phyloP scores from a whole-genome alignment of 23 tunicate species.

The Phallusia fumigata region DNA sequence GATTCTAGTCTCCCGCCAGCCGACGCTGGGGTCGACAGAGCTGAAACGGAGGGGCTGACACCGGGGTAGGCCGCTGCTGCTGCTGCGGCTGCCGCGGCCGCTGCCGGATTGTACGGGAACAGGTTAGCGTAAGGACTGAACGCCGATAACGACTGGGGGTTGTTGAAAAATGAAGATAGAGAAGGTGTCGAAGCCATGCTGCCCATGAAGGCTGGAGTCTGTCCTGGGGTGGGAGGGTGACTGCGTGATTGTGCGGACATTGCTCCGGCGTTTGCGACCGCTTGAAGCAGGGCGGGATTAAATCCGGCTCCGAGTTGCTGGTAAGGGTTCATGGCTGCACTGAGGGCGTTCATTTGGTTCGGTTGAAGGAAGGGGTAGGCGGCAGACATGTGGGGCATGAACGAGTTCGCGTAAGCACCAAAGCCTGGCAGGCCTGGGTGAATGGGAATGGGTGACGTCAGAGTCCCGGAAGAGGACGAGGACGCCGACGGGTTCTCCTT shows the following conservation, averaged over 20 bases:
- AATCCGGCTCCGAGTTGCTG: constrained; percentile 38
- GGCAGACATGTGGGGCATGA: constrained; percentile 65
- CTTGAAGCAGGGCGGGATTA: constrained; percentile 80
- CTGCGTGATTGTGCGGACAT: constrained; percentile 38
- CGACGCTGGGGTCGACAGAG: constrained; percentile 13
- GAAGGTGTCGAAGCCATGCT: not conserved
- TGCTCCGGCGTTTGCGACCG: constrained; percentile 63
- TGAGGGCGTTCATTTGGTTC: constrained; percentile 63
- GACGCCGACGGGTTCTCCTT: constrained; percentile 9
- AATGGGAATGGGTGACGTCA: constrained; percentile 83
- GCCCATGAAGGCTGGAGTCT: not conserved
- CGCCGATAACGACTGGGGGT: constrained; percentile 52
- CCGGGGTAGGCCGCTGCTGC: constrained; percentile 49
- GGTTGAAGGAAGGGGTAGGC: constrained; percentile 78
- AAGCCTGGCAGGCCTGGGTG: constrained; percentile 53
- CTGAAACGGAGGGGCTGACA: not conserved
- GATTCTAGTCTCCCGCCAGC: constrained; percentile 39
- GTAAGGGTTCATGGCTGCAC: constrained; percentile 76
- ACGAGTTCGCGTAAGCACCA: constrained; percentile 47
- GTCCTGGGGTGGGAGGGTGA: constrained; percentile 28
- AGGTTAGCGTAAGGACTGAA: constrained; percentile 77
- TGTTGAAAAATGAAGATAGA: constrained; percentile 49
- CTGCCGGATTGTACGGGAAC: constrained; percentile 44
- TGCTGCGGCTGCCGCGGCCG: constrained; percentile 62
- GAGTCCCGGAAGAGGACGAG: constrained; percentile 33